Conservation (phyloP, 1,140 invertebrate genomes). For the Bemisia tabaci region DNA sequence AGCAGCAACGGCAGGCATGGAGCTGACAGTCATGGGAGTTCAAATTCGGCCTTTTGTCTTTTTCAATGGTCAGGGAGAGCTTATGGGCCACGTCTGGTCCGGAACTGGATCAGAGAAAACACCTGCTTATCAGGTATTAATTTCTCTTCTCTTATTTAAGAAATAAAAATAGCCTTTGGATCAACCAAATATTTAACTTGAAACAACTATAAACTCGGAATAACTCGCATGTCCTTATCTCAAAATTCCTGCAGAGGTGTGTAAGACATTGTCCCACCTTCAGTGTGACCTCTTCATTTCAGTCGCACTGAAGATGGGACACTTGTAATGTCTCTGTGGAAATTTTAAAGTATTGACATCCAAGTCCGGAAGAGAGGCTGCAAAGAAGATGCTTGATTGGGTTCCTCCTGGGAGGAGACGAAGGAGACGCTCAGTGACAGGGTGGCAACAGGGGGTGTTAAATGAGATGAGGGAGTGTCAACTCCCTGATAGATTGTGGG, state of each 20-base stretch:
- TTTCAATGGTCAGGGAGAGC: conserved; percentile 66
- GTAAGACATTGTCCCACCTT: neutral
- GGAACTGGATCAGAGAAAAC: conserved; percentile 68
- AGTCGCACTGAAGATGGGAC: too few species aligned
- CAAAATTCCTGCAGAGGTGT: neutral
- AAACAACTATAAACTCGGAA: neutral
- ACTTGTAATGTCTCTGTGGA: too few species aligned
- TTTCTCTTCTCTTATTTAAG: conserved; percentile 8
- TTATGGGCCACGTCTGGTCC: conserved; percentile 83
- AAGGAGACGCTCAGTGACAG: too few species aligned
- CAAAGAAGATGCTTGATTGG: too few species aligned
- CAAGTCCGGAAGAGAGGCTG: too few species aligned
- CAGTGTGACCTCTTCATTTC: neutral
- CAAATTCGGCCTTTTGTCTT: conserved; percentile 70
- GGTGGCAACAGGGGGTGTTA: too few species aligned
- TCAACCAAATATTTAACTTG: neutral
- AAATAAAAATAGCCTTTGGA: conserved; percentile 9
- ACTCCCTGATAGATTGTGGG: too few species aligned
- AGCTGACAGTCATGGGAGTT: conserved; percentile 60
- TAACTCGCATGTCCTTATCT: neutral
- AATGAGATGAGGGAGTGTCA: too few species aligned
- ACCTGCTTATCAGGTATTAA: conserved; percentile 56
- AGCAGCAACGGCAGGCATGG: conserved; percentile 65
- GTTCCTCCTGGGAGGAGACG: too few species aligned
- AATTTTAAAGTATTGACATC: too few species aligned